Conservation (phyloP, 2,888 invertebrate genomes). For the Noctuana brunneofusca region DNA sequence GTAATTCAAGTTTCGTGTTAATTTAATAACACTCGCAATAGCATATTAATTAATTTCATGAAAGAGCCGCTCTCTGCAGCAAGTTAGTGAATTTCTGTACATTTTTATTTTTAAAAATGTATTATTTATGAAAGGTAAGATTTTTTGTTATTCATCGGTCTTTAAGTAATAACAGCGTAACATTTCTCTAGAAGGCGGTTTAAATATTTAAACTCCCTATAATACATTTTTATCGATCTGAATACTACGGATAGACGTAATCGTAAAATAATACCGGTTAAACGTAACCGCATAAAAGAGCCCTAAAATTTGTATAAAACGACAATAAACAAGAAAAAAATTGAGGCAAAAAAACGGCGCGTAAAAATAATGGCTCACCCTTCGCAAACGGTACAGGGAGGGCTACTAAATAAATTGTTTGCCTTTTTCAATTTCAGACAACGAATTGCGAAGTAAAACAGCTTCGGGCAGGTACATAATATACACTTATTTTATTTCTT, state of each 20-base stretch:
- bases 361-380: constrained; percentile 76
- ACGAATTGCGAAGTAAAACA: constrained; percentile 41
- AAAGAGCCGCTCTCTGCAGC: too few relatives aligned
- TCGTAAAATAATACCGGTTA: constrained; percentile 41
- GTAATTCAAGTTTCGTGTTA: too few relatives aligned
- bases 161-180: too few relatives aligned
- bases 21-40: too few relatives aligned
- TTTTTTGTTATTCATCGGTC: too few relatives aligned
- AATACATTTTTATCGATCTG: constrained; percentile 14
- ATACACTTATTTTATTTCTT: neutral
- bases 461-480: neutral
- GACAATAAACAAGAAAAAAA: constrained; percentile 66
- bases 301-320: constrained; percentile 72
- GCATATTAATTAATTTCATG: too few relatives aligned
- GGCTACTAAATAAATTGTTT: constrained; percentile 73
- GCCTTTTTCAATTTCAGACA: constrained; percentile 70
- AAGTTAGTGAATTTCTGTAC: too few relatives aligned
- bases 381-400: constrained; percentile 53
- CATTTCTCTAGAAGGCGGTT: neutral
- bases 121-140: too few relatives aligned
- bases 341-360: constrained; percentile 68
- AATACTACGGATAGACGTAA: constrained; percentile 31
- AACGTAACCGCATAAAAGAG: constrained; percentile 40
- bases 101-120: too few relatives aligned
- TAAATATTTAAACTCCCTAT: neutral